Evolutionary conservation across 2,797 vertebrate species (phyloP).

Genomic region (Sebastes oblongus): DNA sequence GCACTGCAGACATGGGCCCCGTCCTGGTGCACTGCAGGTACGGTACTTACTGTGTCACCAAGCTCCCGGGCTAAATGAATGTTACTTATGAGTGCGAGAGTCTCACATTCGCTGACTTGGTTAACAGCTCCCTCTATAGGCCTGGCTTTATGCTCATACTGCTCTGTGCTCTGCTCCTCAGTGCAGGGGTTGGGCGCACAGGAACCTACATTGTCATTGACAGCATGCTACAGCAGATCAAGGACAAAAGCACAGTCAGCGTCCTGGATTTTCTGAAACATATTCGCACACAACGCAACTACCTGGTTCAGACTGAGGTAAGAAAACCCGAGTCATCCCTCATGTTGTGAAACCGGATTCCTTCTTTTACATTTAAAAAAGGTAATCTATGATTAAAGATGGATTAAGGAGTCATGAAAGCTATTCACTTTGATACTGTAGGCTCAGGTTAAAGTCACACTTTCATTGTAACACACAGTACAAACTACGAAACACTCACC

Average conservation of each 20-base stretch:
- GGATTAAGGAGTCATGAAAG: slow-evolving; percentile 44
- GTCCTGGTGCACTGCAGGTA: slow-evolving; percentile 99
- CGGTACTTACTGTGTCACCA: neutral
- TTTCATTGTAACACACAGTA: slow-evolving; percentile 26
- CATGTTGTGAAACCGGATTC: slow-evolving; percentile 7
- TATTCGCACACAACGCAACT: slow-evolving; percentile 99
- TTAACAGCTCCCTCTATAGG: slow-evolving; percentile 39
- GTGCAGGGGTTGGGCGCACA: slow-evolving; percentile 97
- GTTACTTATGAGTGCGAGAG: neutral
- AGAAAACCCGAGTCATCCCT: slow-evolving; percentile 11
- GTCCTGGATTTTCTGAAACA: slow-evolving; percentile 98
- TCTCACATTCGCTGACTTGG: slow-evolving; percentile 30
- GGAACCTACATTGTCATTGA: slow-evolving; percentile 99
- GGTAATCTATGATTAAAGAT: slow-evolving; percentile 54
- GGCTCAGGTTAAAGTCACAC: slow-evolving; percentile 54
- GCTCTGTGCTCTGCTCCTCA: slow-evolving; percentile 68
- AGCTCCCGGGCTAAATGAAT: slow-evolving; percentile 15
- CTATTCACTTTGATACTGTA: slow-evolving; percentile 34
- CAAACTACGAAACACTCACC: slow-evolving; percentile 16
- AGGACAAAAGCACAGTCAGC: slow-evolving; percentile 98
- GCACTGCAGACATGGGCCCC: slow-evolving; percentile 88
- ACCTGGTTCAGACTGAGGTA: slow-evolving; percentile 99
- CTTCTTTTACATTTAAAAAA: slow-evolving; percentile 27
- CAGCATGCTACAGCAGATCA: slow-evolving; percentile 99
- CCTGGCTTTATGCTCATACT: slow-evolving; percentile 10